phyloP scores from a whole-genome alignment of 2,113 vertebrate species.

The Natator depressus region DNA sequence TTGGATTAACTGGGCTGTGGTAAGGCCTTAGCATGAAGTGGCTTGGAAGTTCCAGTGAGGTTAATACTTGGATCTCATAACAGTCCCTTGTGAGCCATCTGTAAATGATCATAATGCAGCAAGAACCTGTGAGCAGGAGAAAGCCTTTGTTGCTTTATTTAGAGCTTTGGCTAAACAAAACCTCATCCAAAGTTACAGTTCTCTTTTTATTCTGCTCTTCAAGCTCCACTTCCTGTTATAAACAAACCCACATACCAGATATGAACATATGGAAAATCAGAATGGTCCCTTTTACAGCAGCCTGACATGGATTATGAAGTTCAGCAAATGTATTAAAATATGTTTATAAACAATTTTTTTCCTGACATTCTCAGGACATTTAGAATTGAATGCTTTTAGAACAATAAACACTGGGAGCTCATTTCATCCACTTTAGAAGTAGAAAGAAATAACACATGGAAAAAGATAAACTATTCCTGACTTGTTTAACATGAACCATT shows the following conservation, averaged over 20 bases:
- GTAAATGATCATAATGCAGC: conserved; percentile 74
- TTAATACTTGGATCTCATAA: conserved; percentile 55
- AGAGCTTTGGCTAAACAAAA: conserved; percentile 54
- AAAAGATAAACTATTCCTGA: conserved; percentile 50
- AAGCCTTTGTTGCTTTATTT: conserved; percentile 71
- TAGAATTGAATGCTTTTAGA: conserved; percentile 30
- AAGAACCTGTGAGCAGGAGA: conserved; percentile 52
- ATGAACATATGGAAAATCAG: conserved; percentile 31
- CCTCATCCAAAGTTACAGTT: conserved; percentile 64
- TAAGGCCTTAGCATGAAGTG: background rate
- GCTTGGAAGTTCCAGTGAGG: conserved; percentile 43
- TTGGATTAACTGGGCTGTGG: conserved; percentile 61
- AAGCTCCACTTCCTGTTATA: conserved; percentile 69
- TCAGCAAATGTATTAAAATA: conserved; percentile 35
- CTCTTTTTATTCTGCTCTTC: conserved; percentile 67
- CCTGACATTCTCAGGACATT: conserved; percentile 17
- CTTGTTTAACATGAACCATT: conserved; percentile 45
- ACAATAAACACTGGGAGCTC: conserved; percentile 50
- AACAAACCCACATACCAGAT: conserved; percentile 62
- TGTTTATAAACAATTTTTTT: conserved; percentile 51
- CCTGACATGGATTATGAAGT: conserved; percentile 13
- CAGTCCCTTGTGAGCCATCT: conserved; percentile 69
- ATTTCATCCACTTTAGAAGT: conserved; percentile 13
- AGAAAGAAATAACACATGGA: conserved; percentile 54
- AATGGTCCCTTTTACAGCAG: background rate